A percentile compares a stretch with the other conserved stretches of the same genome.
These are phyloP conservation scores for Pristionchus exspectatus DNA, from an alignment of 2,888 invertebrate species.

Conservation along the genomic window DNA sequence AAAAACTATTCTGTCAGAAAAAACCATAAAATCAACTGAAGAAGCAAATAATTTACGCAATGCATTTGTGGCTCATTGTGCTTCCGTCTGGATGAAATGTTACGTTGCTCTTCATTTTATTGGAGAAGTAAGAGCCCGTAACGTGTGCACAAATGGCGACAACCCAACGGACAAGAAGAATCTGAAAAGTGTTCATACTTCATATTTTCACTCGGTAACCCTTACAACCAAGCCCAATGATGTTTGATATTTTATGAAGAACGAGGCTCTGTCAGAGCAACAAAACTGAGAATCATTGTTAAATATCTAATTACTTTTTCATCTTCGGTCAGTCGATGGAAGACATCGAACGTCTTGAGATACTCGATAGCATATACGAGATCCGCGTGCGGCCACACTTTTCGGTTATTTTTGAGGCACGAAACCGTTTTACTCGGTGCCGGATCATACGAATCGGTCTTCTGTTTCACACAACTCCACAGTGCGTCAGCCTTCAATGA, in stretches of 20 bases:
- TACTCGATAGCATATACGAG: not conserved
- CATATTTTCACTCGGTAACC: too few relatives aligned
- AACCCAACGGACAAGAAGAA: not conserved
- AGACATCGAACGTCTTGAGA: not conserved
- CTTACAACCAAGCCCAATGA: too few relatives aligned
- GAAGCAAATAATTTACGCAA: not conserved
- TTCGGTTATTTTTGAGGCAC: not conserved
- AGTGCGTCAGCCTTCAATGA: not conserved
- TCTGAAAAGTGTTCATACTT: too few relatives aligned
- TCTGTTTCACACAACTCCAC: not conserved
- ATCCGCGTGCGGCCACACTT: not conserved
- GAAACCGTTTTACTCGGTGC: not conserved
- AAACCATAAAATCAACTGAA: too few relatives aligned
- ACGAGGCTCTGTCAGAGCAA: too few relatives aligned
- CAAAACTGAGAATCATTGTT: not conserved
- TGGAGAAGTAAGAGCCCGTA: not conserved
- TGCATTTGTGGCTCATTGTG: not conserved
- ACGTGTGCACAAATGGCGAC: not conserved
- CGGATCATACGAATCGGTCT: too few relatives aligned
- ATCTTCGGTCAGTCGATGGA: not conserved
- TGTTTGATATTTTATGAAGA: too few relatives aligned
- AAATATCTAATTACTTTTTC: not conserved
- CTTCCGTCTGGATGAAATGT: constrained; percentile 1
- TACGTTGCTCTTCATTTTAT: not conserved
- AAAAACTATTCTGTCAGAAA: too few relatives aligned